Evolutionary conservation across 2,113 vertebrate genomes (phyloP), one percentile per base, ranked within the genome.

Genomic region (Indicator indicator): DNA sequence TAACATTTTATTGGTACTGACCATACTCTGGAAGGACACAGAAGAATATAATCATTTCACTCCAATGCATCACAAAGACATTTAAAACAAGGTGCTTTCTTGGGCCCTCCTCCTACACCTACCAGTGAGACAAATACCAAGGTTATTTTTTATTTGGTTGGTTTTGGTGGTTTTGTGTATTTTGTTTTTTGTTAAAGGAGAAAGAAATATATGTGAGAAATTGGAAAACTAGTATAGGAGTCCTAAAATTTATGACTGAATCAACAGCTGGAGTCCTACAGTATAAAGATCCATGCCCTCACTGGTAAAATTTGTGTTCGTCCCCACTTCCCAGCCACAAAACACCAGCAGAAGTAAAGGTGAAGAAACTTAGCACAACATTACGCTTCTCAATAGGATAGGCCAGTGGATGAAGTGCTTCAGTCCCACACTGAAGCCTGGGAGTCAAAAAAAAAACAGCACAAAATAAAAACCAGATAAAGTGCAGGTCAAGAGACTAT

Each of bases 331-430:
- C 16, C 4, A 68, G 38, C 3, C 77, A 82, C 26, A 64, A 65
- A 92, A 83, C 11, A 50, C 7, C 15, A 2, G 52, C 5, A 56
- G 2, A 48, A 71, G 48, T 59, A 74, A 78, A 30, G 11, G 7
- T 54, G 26, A 83, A 60, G 27, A 88, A 74, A 73, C 7, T 12
- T 1, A 5, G 24, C 13, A 64, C 1, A 1, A 2, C 9, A 28
- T 16, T 50, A 44, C 0, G 0, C 4, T 80, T 80, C 64, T 23
- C 30, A 52, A 0, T 6, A 20, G 9, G 9, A 9, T 1, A 80
- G 18, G 68, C 9, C 59, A 59, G 30, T 1, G 59, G 27, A 88
- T 8, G 1, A 63, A 91, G 28, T 20, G 58, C 8, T 0, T 1
- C 68, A 46, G 14, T 52, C 36, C 44, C 50, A 80, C 12, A 56